Evolutionary conservation across 2,797 vertebrate species (phyloP), one percentile per base, ranked within the genome.

Genomic region (Silurus lanzhouensis): DNA sequence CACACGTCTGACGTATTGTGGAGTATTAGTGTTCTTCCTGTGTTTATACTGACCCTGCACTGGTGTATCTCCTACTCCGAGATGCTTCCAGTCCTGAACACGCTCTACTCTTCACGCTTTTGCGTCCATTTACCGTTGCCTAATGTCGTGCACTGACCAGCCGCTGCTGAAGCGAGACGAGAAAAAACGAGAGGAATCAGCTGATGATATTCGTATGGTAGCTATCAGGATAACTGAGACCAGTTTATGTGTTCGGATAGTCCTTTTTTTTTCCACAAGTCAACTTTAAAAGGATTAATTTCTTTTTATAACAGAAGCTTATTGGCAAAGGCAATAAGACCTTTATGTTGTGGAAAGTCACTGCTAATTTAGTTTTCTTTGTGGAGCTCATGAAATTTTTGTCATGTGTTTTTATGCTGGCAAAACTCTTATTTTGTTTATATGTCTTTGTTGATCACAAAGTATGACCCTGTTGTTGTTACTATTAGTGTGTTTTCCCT

Each of bases 241-340:
- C 93, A 93, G 89, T 96, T 96, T 95, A 94, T 96, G 96, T 95
- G 95, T 96, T 95, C 95, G 92, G 93, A 93, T 93, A 94, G 93
- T 94, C 95, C 92, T 93, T 95, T 92, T 88, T 83, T 77, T 87
- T 52, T 52, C 48, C 70, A 58, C 58, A 84, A 88, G 81, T 80
- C 78, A 77, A 60, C 48, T 0, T 55, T 25, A 9, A 55, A 15
- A 71, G 6, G 57, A 58, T 86, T 77, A 74, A 46, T 86, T 88
- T 80, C 79, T 86, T 85, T 64, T 68, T 80, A 87, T 84, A 84
- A 85, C 63, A 84, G 20, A 63, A 79, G 75, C 78, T 81, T 80
- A 85, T 87, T 82, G 83, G 82, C 77, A 63, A 63, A 89, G 87
- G 90, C 91, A 91, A 90, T 91, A 91, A 89, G 85, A 83, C 46